phyloP scores from a whole-genome alignment of 1,140 invertebrate species.

The Mamestra configurata region DNA sequence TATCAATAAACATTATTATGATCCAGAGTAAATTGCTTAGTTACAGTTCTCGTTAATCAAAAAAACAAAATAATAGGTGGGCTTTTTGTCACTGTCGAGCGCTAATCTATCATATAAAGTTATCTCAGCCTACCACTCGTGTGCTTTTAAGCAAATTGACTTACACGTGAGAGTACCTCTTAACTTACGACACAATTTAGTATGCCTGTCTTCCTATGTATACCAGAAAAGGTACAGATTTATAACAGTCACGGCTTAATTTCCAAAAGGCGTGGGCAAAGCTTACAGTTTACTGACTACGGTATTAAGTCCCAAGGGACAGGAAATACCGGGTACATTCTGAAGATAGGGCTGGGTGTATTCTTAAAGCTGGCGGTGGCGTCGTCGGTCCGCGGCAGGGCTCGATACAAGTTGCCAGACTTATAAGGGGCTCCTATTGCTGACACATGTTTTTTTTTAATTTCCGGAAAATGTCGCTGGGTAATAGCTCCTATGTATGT shows the following conservation, averaged over 20 bases:
- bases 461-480: too few relatives aligned
- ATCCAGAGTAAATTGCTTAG: not conserved
- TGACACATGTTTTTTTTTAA: too few relatives aligned
- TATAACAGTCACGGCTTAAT: not conserved
- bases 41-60: too few relatives aligned
- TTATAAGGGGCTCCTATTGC: too few relatives aligned
- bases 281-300: slow-evolving; percentile 20
- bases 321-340: slow-evolving; percentile 5
- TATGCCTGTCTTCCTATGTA: not conserved
- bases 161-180: not conserved
- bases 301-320: not conserved
- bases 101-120: not conserved
- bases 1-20: too few relatives aligned
- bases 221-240: not conserved
- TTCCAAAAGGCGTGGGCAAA: not conserved
- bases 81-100: not conserved
- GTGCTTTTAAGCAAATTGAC: not conserved
- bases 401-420: too few relatives aligned
- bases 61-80: not conserved
- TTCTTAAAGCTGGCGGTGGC: not conserved
- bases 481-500: too few relatives aligned
- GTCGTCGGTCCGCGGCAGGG: too few relatives aligned
- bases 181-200: not conserved
- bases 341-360: slow-evolving; percentile 18
- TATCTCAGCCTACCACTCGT: slow-evolving; percentile 2